These are phyloP conservation scores for Talpa occidentalis DNA, from an alignment of 2,113 vertebrate species.

Conservation along the genomic window DNA sequence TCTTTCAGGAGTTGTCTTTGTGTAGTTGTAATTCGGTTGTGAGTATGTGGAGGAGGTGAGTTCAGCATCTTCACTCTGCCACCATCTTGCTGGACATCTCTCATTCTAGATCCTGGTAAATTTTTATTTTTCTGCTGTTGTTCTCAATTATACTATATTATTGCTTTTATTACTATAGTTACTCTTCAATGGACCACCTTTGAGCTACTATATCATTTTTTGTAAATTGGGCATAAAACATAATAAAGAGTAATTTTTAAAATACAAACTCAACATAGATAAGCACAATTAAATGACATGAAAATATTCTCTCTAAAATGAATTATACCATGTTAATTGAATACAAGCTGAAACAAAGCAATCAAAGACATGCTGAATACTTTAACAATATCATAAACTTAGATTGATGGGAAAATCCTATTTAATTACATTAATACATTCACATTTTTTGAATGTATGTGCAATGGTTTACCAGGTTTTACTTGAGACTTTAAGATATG, in stretches of 20 bases:
- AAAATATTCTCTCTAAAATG: neutral
- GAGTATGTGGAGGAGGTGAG: too few species aligned
- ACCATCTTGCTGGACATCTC: too few species aligned
- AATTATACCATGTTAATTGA: conserved; percentile 26
- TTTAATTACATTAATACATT: conserved; percentile 27
- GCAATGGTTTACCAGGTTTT: neutral
- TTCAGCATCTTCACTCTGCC: too few species aligned
- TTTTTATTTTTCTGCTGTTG: conserved; percentile 7
- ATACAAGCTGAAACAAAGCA: neutral
- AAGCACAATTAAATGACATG: neutral
- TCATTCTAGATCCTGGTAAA: neutral
- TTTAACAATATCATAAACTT: conserved; percentile 23
- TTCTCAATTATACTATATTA: conserved; percentile 17
- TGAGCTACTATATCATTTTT: conserved; percentile 2
- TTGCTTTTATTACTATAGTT: neutral
- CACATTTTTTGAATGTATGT: neutral
- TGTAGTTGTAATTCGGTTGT: too few species aligned
- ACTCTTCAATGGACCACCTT: neutral
- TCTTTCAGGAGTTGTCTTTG: too few species aligned
- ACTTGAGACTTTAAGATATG: neutral
- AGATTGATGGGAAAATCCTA: neutral
- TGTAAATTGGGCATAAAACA: conserved; percentile 26
- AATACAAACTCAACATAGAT: neutral
- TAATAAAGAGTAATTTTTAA: neutral
- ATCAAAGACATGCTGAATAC: neutral